phyloP scores from a whole-genome alignment of 2,113 vertebrate genomes.

The Ptilorrhoa leucosticta region DNA sequence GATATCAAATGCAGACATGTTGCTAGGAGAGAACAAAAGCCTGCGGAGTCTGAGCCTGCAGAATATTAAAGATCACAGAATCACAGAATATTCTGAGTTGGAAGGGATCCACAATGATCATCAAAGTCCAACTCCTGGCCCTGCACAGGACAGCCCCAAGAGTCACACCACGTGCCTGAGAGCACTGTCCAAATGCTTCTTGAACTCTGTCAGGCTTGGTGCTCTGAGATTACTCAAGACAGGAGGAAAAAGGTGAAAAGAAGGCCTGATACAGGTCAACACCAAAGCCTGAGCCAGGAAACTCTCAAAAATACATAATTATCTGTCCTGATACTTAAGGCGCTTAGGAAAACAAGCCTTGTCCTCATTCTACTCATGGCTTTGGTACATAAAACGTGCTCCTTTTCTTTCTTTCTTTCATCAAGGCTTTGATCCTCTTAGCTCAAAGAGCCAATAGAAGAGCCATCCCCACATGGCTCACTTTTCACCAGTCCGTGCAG shows the following conservation, averaged over 20 bases:
- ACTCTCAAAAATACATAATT: background rate
- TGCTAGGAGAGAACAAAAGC: background rate
- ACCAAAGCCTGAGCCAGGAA: background rate
- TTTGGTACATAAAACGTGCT: accelerated
- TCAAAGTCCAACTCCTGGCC: background rate
- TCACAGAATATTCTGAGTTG: background rate
- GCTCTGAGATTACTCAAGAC: background rate
- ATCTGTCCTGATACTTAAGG: background rate
- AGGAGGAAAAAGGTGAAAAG: background rate
- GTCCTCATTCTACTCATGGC: background rate
- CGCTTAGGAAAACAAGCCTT: background rate
- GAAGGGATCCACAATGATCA: background rate
- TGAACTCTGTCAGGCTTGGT: background rate
- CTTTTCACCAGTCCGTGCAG: background rate
- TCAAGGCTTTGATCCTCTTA: background rate
- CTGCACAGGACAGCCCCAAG: background rate
- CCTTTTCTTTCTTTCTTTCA: background rate
- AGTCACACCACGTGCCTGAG: background rate
- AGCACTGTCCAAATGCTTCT: background rate
- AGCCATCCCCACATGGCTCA: background rate
- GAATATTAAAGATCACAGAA: background rate
- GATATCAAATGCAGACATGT: background rate
- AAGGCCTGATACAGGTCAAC: background rate
- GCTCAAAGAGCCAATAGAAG: background rate
- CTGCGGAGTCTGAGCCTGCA: background rate